Conservation (phyloP, 2,888 invertebrate species). For the Pardosa pseudoannulata region DNA sequence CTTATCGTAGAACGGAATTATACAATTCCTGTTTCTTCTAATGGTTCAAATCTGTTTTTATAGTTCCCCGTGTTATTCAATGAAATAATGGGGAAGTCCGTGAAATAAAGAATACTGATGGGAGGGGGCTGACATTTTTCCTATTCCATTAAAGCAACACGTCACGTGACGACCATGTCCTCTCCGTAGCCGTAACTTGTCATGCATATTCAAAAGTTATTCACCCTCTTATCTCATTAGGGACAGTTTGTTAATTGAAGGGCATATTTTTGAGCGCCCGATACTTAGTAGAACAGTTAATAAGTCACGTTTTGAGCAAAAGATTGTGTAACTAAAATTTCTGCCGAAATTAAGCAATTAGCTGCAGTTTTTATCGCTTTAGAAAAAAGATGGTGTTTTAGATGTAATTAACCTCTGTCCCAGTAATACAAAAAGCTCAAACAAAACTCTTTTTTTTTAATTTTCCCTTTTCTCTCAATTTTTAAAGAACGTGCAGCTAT, state of each 20-base stretch:
- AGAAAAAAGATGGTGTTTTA: not conserved
- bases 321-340: slow-evolving; percentile 9
- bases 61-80: slow-evolving; percentile 4
- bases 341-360: not conserved
- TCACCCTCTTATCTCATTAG: slow-evolving; percentile 34
- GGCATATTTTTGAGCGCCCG: slow-evolving; percentile 27
- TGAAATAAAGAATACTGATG: not conserved
- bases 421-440: too few species aligned
- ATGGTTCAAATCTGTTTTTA: slow-evolving; percentile 10
- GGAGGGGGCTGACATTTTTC: not conserved
- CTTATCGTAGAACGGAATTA: too few species aligned
- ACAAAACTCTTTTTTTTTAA: too few species aligned
- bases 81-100: not conserved
- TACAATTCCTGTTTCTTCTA: slow-evolving; percentile 44
- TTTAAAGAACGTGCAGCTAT: too few species aligned
- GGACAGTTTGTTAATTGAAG: slow-evolving; percentile 57
- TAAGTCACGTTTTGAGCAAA: slow-evolving; percentile 25
- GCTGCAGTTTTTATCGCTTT: not conserved
- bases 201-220: slow-evolving; percentile 55
- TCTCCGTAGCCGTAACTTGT: slow-evolving; percentile 11
- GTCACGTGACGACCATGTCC: slow-evolving; percentile 40
- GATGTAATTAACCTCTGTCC: not conserved
- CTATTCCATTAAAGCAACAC: slow-evolving; percentile 40
- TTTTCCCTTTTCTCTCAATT: too few species aligned
- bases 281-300: slow-evolving; percentile 27